Base-by-base conservation (phyloP, 2,113 vertebrate genomes). In the Myiopsitta monachus region DNA sequence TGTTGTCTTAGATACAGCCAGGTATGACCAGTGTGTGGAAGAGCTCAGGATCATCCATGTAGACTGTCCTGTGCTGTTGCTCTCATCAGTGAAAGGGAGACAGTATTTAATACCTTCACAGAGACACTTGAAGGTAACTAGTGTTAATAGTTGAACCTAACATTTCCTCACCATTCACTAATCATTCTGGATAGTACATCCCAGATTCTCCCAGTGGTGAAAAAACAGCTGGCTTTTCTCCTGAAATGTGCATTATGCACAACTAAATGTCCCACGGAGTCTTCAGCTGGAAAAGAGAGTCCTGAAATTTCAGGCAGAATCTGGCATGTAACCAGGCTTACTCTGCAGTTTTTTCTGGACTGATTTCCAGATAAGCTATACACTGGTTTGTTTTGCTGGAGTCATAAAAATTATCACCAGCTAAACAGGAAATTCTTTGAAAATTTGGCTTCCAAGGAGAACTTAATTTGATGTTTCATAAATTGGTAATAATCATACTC, bases 1-100 rank as follows among this genome's bases (percentile, higher is more conserved):
- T 0, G 0, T 8, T 72, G 6, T 36, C 54, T 47, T 61, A 61
- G 30, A 43, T 61, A 33, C 0, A 2, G 30, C 7, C 62, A 79
- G 38, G 24, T 31, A 43, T 24, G 21, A 33, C 13, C 38, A 26
- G 12, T 7, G 3, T 11, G 28, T 73, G 57, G 43, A 78, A 91
- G 11, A 47, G 11, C 55, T 72, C 70, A 51, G 47, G 28, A 51
- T 1, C 1, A 3, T 11, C 47, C 52, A 23, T 22, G 36, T 12
- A 36, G 43, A 44, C 10, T 11, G 1, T 19, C 33, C 8, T 24
- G 12, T 46, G 19, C 15, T 74, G 52, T 76, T 51, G 43, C 30
- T 80, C 38, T 51, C 27, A 61, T 27, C 43, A 18, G 27, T 64
- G 52, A 64, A 61, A 78, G 7, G 7, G 9, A 7, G 5, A 41